phyloP scores from a whole-genome alignment of 1,140 invertebrate species.

The Parapsyche elsis region DNA sequence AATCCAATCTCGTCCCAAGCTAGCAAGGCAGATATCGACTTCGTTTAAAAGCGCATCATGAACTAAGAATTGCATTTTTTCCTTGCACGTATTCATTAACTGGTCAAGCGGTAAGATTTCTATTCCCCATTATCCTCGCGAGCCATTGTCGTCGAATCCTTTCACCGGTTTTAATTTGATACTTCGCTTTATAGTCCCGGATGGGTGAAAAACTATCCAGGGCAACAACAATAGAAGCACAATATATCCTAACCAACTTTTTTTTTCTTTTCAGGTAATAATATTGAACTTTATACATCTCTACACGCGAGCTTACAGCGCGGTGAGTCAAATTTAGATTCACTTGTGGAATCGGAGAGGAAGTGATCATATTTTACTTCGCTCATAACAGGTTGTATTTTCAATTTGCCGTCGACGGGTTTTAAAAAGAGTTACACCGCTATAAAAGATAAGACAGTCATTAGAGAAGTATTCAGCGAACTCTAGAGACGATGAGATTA shows the following conservation, averaged over 20 bases:
- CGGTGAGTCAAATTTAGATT: neutral
- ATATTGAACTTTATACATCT: slow-evolving; percentile 2
- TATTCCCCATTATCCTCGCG: neutral
- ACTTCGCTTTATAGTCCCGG: neutral
- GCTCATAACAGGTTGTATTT: neutral
- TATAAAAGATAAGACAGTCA: neutral
- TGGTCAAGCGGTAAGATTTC: slow-evolving; percentile 2
- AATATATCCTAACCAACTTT: neutral
- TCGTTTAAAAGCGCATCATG: neutral
- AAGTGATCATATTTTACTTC: neutral
- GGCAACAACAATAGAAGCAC: neutral
- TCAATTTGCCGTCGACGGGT: neutral
- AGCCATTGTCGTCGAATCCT: neutral
- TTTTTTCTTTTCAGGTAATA: slow-evolving; percentile 8
- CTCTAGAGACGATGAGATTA: neutral
- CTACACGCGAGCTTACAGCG: neutral
- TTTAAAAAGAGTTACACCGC: neutral
- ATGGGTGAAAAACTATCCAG: slow-evolving; percentile 5
- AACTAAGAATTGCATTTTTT: neutral
- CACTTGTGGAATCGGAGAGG: too few species aligned
- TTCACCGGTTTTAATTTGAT: slow-evolving; percentile 12
- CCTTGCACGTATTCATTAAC: neutral
- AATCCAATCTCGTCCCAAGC: slow-evolving; percentile 18
- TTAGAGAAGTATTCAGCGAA: neutral
- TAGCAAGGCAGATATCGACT: neutral